Conservation (phyloP, 2,888 invertebrate species). For the Lasiommata megera region DNA sequence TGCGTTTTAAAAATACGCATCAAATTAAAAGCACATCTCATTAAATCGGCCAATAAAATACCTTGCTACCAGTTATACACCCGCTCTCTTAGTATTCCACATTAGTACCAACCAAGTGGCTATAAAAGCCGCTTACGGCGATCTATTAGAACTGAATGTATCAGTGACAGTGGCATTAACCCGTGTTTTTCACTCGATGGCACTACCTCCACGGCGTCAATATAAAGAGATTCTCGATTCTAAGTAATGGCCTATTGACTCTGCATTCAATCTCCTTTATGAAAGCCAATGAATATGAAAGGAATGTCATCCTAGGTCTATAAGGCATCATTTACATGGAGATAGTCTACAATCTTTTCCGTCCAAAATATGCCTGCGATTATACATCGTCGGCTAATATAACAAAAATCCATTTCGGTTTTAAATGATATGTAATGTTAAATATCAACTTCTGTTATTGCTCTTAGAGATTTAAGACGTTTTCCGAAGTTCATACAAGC, state of each 20-base stretch:
- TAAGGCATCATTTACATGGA: no score
- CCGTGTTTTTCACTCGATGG: constrained; percentile 24
- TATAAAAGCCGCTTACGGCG: constrained; percentile 14
- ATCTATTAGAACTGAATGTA: constrained; percentile 22
- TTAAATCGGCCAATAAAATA: no score
- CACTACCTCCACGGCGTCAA: constrained; percentile 11
- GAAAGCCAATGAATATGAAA: constrained; percentile 18
- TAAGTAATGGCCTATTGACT: constrained; percentile 24
- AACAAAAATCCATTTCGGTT: no score
- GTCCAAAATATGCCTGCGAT: no score
- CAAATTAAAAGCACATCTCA: no score
- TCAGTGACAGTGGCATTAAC: constrained; percentile 21
- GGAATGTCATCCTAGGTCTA: constrained; percentile 23
- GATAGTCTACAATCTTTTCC: no score
- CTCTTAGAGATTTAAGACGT: no score
- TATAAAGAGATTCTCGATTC: constrained; percentile 24
- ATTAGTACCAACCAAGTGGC: not conserved
- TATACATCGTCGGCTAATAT: no score
- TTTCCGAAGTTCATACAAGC: no score
- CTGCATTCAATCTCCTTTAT: constrained; percentile 18
- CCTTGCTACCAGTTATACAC: not conserved
- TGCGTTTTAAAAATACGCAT: no score
- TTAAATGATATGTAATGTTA: no score
- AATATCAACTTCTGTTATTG: no score
- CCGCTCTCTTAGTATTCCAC: not conserved